Conservation (phyloP, 2,113 vertebrate species). For the Triplophysa siluroides region DNA sequence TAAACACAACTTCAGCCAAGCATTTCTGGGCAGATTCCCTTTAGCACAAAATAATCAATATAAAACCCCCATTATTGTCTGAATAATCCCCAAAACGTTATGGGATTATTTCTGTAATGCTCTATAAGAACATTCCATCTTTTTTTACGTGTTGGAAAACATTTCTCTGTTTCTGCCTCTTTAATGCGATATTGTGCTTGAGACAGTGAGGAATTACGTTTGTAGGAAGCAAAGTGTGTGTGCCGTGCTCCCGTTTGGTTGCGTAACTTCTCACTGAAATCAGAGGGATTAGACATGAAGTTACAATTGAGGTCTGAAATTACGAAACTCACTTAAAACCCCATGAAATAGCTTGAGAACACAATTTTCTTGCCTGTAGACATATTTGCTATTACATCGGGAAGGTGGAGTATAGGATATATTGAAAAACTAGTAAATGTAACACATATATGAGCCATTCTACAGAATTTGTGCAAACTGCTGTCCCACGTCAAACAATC, state of each 20-base stretch:
- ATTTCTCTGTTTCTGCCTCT: constrained; percentile 20
- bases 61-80: constrained; percentile 12
- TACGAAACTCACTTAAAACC: constrained; percentile 17
- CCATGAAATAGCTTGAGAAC: constrained; percentile 24
- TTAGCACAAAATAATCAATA: constrained; percentile 36
- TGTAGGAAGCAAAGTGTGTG: not conserved
- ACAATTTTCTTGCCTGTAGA: constrained; percentile 20
- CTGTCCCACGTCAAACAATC: no score
- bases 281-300: constrained; percentile 23
- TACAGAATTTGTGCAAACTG: no score
- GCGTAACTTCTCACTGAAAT: constrained; percentile 31
- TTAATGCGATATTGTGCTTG: constrained; percentile 10
- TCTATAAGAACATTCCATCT: constrained; percentile 3
- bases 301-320: constrained; percentile 14
- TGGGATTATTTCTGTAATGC: constrained; percentile 24
- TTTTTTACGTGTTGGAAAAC: constrained; percentile 6
- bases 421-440: not conserved
- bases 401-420: not conserved
- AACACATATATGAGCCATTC: no score
- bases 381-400: constrained; percentile 14
- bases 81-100: constrained; percentile 11
- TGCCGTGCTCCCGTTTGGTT: constrained; percentile 26
- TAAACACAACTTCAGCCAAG: constrained; percentile 41
- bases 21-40: constrained; percentile 30
- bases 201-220: constrained; percentile 19